A percentile compares a stretch with the other conserved stretches of the same genome.
Evolutionary conservation across 2,888 invertebrate species (phyloP).

Genomic region (Chloroclystis v-ata): DNA sequence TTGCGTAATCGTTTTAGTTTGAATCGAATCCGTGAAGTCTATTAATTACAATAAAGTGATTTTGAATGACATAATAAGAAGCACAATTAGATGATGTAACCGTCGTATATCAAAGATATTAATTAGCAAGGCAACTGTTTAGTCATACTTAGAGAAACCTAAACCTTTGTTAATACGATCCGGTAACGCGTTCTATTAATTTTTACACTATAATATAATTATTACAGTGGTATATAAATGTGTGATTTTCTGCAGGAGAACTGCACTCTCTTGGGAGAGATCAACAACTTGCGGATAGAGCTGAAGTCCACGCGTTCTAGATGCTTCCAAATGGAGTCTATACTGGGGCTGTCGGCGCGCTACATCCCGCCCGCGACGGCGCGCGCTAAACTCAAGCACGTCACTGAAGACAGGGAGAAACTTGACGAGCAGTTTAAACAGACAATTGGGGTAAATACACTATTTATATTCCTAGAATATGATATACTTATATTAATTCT

Average conservation of each 20-base stretch:
- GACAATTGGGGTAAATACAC: conserved; percentile 57
- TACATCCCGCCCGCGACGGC: conserved; percentile 79
- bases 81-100: too few species aligned
- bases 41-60: background rate
- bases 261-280: conserved; percentile 84
- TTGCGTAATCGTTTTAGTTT: conserved; percentile 16
- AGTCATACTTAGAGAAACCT: too few species aligned
- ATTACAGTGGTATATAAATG: too few species aligned
- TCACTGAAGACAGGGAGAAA: conserved; percentile 79
- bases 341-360: conserved; percentile 80
- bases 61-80: background rate
- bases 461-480: background rate
- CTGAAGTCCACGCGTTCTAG: conserved; percentile 81
- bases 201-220: too few species aligned
- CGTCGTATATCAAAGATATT: too few species aligned
- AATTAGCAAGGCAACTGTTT: too few species aligned
- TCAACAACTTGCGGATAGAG: conserved; percentile 85
- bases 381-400: conserved; percentile 80
- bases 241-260: conserved; percentile 82
- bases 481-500: too few species aligned
- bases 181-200: too few species aligned
- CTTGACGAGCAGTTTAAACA: conserved; percentile 76
- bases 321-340: conserved; percentile 84
- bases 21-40: conserved; percentile 22
- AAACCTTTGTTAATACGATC: too few species aligned